phyloP scores from a whole-genome alignment of 2,888 invertebrate species.

The Drosophila greeni region DNA sequence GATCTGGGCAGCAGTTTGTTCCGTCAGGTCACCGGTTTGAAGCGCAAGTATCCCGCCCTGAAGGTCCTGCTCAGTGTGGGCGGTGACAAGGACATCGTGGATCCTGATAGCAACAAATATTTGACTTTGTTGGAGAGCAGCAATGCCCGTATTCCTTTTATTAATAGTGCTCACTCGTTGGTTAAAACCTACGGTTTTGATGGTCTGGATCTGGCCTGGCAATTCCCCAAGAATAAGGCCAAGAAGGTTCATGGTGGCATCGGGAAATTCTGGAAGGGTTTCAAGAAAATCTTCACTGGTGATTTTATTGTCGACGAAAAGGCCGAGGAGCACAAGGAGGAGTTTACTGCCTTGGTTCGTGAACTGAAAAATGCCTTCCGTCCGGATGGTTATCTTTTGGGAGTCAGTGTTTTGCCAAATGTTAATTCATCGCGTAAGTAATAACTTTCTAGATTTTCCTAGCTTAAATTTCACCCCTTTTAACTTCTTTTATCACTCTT shows the following conservation, averaged over 20 bases:
- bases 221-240: slow-evolving; percentile 88
- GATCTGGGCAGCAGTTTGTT: slow-evolving; percentile 86
- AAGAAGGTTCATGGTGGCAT: slow-evolving; percentile 86
- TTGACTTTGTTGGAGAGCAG: slow-evolving; percentile 86
- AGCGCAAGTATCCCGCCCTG: slow-evolving; percentile 84
- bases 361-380: slow-evolving; percentile 87
- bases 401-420: slow-evolving; percentile 86
- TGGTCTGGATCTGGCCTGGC: slow-evolving; percentile 92
- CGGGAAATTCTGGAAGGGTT: slow-evolving; percentile 85
- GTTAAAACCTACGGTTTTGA: slow-evolving; percentile 90
- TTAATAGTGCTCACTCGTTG: slow-evolving; percentile 86
- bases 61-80: slow-evolving; percentile 88
- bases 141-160: slow-evolving; percentile 86
- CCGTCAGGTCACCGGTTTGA: slow-evolving; percentile 85
- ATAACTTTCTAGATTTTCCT: too few species aligned
- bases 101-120: slow-evolving; percentile 83
- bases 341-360: slow-evolving; percentile 87
- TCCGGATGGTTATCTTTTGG: slow-evolving; percentile 84
- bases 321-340: slow-evolving; percentile 88
- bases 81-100: slow-evolving; percentile 85
- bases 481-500: too few species aligned
- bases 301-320: slow-evolving; percentile 88
- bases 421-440: slow-evolving; percentile 87
- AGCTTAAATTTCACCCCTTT: too few species aligned
- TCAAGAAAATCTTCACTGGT: slow-evolving; percentile 87